phyloP scores from a whole-genome alignment of 2,888 invertebrate genomes.

The Drosophila multiciliata region DNA sequence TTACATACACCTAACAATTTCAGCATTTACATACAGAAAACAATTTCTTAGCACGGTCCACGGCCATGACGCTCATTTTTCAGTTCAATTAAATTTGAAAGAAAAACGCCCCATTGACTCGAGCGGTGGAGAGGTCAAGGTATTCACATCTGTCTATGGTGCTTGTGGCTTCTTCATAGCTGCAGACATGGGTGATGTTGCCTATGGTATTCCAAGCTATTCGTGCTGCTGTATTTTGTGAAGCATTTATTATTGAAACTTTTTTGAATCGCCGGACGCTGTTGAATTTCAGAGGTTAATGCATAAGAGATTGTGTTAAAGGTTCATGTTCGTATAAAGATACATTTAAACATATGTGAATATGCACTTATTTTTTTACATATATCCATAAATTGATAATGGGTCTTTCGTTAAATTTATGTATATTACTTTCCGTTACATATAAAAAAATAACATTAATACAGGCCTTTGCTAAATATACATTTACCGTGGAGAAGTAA shows the following conservation, averaged over 20 bases:
- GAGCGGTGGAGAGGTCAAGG: conserved; percentile 65
- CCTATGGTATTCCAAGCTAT: conserved; percentile 5
- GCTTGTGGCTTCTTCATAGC: conserved; percentile 34
- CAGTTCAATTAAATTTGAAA: conserved; percentile 59
- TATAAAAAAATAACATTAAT: background rate
- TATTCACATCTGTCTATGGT: conserved; percentile 40
- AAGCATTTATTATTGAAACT: conserved; percentile 35
- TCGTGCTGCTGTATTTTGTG: conserved; percentile 25
- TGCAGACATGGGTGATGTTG: conserved; percentile 23
- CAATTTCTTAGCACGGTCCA: conserved; percentile 33
- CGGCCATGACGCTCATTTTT: conserved; percentile 55
- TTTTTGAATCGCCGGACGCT: conserved; percentile 32
- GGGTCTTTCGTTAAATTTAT: background rate
- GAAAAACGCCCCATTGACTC: conserved; percentile 54
- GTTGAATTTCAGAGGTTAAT: conserved; percentile 5
- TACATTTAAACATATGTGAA: background rate
- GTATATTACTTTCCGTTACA: background rate
- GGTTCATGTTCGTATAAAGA: background rate
- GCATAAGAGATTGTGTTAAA: background rate
- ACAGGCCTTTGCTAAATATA: background rate
- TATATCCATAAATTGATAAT: background rate
- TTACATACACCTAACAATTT: conserved; percentile 56
- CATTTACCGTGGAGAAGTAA: background rate
- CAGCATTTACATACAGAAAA: conserved; percentile 45
- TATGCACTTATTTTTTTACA: background rate